Evolutionary conservation across 1,140 invertebrate genomes (phyloP).

Genomic region (Ips nitidus): DNA sequence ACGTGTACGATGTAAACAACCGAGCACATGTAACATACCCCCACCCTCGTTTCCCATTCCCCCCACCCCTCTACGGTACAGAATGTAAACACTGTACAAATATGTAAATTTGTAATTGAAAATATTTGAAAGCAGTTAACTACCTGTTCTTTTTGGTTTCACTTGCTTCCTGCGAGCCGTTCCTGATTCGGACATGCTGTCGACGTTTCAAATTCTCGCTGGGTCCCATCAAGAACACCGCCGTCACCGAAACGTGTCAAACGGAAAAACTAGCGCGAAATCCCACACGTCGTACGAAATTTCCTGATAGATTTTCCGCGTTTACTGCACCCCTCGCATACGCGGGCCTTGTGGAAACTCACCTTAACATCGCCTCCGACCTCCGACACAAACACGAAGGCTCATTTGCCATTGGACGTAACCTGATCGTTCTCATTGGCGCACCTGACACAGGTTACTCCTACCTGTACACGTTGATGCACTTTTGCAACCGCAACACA

Average conservation of each 20-base stretch:
- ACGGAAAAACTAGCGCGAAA: background rate
- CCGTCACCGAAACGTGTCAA: background rate
- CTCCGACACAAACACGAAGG: slow-evolving; percentile 46
- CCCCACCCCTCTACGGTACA: background rate
- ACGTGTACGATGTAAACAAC: slow-evolving; percentile 8
- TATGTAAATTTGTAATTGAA: too few relatives aligned
- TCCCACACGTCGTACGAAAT: background rate
- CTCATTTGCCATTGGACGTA: slow-evolving; percentile 51
- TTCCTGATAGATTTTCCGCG: slow-evolving; percentile 6
- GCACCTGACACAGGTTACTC: slow-evolving; percentile 51
- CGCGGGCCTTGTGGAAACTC: slow-evolving; percentile 42
- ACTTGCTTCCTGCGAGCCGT: slow-evolving; percentile 50
- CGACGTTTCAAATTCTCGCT: slow-evolving; percentile 18
- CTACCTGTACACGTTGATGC: slow-evolving; percentile 44
- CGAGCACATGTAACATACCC: background rate
- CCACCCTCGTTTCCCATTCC: background rate
- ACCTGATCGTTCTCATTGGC: slow-evolving; percentile 46
- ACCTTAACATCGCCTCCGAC: slow-evolving; percentile 40
- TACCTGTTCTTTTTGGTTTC: slow-evolving; percentile 51
- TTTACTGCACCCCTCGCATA: slow-evolving; percentile 41
- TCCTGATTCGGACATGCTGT: slow-evolving; percentile 37
- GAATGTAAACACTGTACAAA: background rate
- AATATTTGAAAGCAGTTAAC: background rate
- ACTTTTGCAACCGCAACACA: slow-evolving; percentile 17
- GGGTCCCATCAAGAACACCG: slow-evolving; percentile 44